A percentile compares a stretch with the other conserved stretches of the same genome.
phyloP scores from a whole-genome alignment of 37 sponge, comb jelly and placozoan species.

The Haliclona indistincta region DNA sequence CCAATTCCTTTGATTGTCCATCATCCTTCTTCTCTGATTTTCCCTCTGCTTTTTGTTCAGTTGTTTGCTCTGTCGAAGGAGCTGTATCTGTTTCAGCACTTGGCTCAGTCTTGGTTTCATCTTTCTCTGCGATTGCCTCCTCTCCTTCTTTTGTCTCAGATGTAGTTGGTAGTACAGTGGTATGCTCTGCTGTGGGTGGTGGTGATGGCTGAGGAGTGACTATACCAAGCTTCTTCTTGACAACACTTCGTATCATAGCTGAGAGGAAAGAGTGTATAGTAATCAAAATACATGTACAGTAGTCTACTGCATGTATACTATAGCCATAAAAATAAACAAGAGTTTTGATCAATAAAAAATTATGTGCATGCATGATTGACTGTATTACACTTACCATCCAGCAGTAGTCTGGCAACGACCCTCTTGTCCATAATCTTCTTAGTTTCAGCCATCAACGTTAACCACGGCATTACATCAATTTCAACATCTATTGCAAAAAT shows the following conservation, averaged over 20 bases:
- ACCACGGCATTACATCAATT: conserved; percentile 82
- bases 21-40: too few relatives aligned
- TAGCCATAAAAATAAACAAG: conserved; percentile 4
- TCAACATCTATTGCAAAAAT: conserved; percentile 74
- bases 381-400: conserved; percentile 68
- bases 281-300: not conserved
- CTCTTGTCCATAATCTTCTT: conserved; percentile 66
- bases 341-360: not conserved
- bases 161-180: not conserved
- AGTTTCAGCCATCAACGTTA: conserved; percentile 87
- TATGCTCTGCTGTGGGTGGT: conserved; percentile 26
- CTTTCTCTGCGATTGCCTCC: not conserved
- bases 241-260: conserved; percentile 50
- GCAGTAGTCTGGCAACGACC: conserved; percentile 63
- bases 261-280: not conserved
- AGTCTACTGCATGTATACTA: too few relatives aligned
- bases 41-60: too few relatives aligned
- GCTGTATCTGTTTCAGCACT: not conserved
- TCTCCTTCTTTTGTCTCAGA: not conserved
- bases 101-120: not conserved
- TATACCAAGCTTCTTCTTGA: conserved; percentile 37
- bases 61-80: not conserved
- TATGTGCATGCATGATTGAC: not conserved
- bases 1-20: too few relatives aligned
- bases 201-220: conserved; percentile 13